Conservation (phyloP, 2,888 invertebrate species). For the Megastigmus dorsalis region DNA sequence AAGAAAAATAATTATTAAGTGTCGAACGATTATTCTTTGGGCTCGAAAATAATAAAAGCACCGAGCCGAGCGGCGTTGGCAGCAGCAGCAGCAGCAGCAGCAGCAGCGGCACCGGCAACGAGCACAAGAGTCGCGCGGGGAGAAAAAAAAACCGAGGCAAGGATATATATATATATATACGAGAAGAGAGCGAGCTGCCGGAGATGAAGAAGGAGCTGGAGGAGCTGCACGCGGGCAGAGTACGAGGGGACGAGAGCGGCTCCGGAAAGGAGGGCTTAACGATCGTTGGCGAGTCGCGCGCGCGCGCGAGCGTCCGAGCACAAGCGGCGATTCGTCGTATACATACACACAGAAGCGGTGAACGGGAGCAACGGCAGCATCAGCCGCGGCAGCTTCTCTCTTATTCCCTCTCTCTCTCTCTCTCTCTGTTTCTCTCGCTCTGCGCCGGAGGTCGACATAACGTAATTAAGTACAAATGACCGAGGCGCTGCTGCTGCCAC, state of each 20-base stretch:
- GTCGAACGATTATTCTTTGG: slow-evolving; percentile 44
- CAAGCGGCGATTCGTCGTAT: slow-evolving; percentile 15
- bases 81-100: too few relatives aligned
- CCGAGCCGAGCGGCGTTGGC: too few relatives aligned
- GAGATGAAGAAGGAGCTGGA: neutral
- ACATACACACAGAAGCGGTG: neutral
- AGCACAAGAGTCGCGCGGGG: slow-evolving; percentile 10
- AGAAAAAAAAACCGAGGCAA: slow-evolving; percentile 16
- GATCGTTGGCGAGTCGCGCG: slow-evolving; percentile 42
- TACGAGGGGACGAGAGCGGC: slow-evolving; percentile 13
- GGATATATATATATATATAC: too few relatives aligned
- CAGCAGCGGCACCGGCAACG: too few relatives aligned
- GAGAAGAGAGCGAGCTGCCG: neutral
- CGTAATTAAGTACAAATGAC: slow-evolving; percentile 66
- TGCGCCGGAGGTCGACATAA: slow-evolving; percentile 59
- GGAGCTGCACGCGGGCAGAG: too few relatives aligned
- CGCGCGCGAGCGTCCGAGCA: slow-evolving; percentile 22
- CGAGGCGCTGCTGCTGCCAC: too few relatives aligned
- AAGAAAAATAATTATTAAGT: slow-evolving; percentile 49
- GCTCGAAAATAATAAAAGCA: slow-evolving; percentile 18
- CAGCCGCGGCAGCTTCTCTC: neutral
- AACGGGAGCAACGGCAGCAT: slow-evolving; percentile 14
- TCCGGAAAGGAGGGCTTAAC: slow-evolving; percentile 56
- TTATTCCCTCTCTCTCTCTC: slow-evolving; percentile 22
- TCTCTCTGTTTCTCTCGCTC: slow-evolving; percentile 18